Percentiles rank a stretch among this genome's conserved stretches.
Conservation (phyloP, 30 jellyfish, hydroid and myxozoan species). For the Hydractinia symbiolongicarpus region DNA sequence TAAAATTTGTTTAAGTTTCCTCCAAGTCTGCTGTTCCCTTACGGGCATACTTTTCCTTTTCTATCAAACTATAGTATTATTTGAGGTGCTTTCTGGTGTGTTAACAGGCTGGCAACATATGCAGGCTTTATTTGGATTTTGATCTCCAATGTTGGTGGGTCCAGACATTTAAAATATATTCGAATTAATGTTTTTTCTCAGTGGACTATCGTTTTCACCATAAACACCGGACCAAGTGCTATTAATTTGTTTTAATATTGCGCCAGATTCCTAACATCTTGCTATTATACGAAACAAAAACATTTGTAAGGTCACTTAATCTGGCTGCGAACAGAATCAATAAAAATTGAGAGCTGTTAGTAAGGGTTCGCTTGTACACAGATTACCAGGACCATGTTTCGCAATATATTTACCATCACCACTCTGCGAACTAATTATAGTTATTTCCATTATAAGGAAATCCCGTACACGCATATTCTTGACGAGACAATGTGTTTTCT, state of each 20-base stretch:
- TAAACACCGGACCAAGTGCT: neutral
- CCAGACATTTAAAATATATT: slow-evolving; percentile 1
- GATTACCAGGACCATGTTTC: neutral
- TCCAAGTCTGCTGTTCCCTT: slow-evolving; percentile 1
- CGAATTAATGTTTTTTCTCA: neutral
- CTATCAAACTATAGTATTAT: neutral
- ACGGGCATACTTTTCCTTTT: neutral
- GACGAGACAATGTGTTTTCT: neutral
- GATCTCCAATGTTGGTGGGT: neutral
- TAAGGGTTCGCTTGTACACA: neutral
- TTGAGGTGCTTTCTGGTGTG: neutral
- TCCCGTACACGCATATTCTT: slow-evolving; percentile 3
- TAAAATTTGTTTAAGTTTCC: neutral
- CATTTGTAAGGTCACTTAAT: neutral
- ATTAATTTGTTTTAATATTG: too few species aligned
- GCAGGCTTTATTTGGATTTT: slow-evolving; percentile 4
- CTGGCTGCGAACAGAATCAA: neutral
- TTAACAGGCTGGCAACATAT: slow-evolving; percentile 6
- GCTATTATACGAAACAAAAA: neutral
- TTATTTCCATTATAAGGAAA: neutral
- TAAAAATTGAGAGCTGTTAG: neutral
- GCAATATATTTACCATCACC: too few species aligned
- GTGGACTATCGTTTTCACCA: neutral
- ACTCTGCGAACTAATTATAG: neutral
- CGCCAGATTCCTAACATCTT: too few species aligned